Base-by-base conservation (phyloP, 2,888 invertebrate genomes). In the Synergus gifuensis region DNA sequence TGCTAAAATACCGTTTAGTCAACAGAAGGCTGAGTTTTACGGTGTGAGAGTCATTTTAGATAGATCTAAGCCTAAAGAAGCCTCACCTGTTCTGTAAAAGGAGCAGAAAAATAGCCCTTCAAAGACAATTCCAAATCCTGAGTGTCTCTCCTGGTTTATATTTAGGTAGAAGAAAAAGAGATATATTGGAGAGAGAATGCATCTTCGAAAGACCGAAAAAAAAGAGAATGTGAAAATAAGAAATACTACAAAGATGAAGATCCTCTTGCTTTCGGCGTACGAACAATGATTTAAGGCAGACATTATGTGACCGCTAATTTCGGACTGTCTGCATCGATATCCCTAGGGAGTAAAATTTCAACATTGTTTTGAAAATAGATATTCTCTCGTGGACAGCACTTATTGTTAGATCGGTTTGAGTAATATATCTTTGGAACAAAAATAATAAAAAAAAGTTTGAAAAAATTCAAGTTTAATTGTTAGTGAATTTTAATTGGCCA, bases 71-170 rank as follows among this genome's bases (percentile, higher is more conserved):
- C 44, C 67, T 46, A 63, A 46, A 36, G 62, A 69, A 60, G 18
- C 63, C 78, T 73, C 62, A 73, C 78, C 81, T 81, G 81, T 80
- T 79, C 81, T 80, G 80, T 83, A 78, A 83, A 83, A 83, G 77
- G 69, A 76, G 28, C 64, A 22, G 77, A 28, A 28, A 81, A 80
- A 81, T 81, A 76, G 76, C 60, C 49, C 76, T 54, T 54, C 42
- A 9, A 8, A 11, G 18, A 54, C 49, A 44, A 36, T 58, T 11
- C 46, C 8, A 18, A 44, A 14, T 63, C 63, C 36, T 46, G 67
- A 69, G 67, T 69, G 46, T 69, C 67, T 67, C 67, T 58, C 58
- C 36, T 60, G 40, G 42, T 78, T 77, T 83, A 64, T 69, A 79
- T 79, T 81, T 79, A 76, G 73, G 46, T 78, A 40, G 76, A 8